Evolutionary conservation across 2,888 invertebrate species (phyloP).

Genomic region (Rhamnusium bicolor): DNA sequence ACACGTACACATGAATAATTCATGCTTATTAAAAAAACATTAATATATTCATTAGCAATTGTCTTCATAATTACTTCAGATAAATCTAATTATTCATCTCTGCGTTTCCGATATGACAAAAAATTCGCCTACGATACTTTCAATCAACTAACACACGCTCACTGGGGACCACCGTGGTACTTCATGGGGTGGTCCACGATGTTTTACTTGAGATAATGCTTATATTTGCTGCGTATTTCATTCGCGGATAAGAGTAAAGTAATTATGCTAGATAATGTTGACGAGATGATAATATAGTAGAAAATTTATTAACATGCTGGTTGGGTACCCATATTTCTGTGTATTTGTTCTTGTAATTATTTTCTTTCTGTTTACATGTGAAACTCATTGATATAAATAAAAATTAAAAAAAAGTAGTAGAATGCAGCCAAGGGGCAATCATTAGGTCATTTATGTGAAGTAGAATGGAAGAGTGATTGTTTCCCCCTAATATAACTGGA

Average conservation of each 20-base stretch:
- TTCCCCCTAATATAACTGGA: too few species aligned
- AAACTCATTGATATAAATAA: too few species aligned
- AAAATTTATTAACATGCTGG: neutral
- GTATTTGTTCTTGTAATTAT: too few species aligned
- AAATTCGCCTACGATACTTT: slow-evolving; percentile 29
- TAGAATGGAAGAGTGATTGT: too few species aligned
- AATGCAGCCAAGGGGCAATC: too few species aligned
- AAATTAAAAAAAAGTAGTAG: too few species aligned
- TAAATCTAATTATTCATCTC: slow-evolving; percentile 43
- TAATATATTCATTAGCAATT: slow-evolving; percentile 50
- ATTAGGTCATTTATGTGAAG: too few species aligned
- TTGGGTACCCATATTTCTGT: neutral
- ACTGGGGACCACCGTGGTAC: slow-evolving; percentile 28
- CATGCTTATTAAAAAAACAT: slow-evolving; percentile 28
- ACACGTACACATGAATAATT: neutral
- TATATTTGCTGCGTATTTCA: slow-evolving; percentile 25
- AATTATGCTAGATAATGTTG: slow-evolving; percentile 32
- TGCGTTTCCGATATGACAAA: neutral
- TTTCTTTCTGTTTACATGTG: too few species aligned
- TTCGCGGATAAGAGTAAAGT: slow-evolving; percentile 30
- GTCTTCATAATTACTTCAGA: slow-evolving; percentile 48
- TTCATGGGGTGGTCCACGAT: slow-evolving; percentile 33
- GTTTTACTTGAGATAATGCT: slow-evolving; percentile 34
- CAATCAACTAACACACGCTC: slow-evolving; percentile 22
- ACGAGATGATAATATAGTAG: slow-evolving; percentile 29